A percentile compares a stretch with the other conserved stretches of the same genome.
Conservation (phyloP, 2,113 vertebrate species). For the Anolis sagrei region DNA sequence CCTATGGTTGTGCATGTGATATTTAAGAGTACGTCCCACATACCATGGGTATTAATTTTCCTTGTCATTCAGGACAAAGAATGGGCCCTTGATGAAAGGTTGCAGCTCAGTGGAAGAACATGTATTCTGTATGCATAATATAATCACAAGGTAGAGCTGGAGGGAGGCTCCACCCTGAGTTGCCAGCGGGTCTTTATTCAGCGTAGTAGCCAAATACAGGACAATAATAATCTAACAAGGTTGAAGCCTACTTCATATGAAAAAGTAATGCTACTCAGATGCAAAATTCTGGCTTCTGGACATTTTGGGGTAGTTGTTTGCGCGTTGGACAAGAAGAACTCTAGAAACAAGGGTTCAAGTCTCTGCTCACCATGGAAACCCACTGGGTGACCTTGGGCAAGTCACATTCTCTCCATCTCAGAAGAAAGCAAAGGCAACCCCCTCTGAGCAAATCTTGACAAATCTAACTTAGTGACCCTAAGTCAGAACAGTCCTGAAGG, state of each 20-base stretch:
- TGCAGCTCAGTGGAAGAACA: background rate
- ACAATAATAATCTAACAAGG: background rate
- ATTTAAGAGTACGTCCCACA: background rate
- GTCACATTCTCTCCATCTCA: too few relatives aligned
- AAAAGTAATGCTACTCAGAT: background rate
- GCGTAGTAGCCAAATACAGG: background rate
- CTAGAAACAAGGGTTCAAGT: too few relatives aligned
- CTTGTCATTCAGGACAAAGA: background rate
- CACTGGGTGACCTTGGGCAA: too few relatives aligned
- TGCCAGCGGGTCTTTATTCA: background rate
- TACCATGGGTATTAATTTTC: background rate
- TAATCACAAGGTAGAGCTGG: background rate
- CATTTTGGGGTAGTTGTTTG: background rate
- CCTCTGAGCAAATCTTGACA: too few relatives aligned
- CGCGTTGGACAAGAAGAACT: too few relatives aligned
- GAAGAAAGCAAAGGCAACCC: too few relatives aligned
- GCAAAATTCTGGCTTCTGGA: background rate
- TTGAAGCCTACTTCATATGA: background rate
- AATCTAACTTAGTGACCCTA: background rate
- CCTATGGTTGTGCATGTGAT: too few relatives aligned
- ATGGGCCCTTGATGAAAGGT: background rate
- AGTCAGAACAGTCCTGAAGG: too few relatives aligned
- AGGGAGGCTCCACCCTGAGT: background rate
- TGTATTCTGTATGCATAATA: background rate
- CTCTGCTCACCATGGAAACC: too few relatives aligned